These are phyloP conservation scores for Dinocampus coccinellae DNA, from an alignment of 2,888 invertebrate genomes.

Conservation along the genomic window DNA sequence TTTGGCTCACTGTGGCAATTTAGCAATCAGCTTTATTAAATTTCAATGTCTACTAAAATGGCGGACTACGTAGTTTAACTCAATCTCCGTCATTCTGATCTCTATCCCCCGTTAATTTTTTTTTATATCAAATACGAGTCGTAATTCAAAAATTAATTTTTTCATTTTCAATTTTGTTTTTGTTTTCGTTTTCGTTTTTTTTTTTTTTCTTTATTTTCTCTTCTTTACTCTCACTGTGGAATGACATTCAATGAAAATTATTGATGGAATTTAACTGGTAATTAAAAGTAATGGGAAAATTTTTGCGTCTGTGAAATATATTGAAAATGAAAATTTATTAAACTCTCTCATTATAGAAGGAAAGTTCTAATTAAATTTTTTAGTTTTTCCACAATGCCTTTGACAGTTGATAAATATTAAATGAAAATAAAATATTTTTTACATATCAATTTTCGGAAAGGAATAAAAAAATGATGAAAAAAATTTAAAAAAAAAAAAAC, in stretches of 20 bases:
- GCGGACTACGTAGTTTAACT: conserved; percentile 48
- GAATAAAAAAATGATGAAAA: too few species aligned
- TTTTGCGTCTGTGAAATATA: neutral
- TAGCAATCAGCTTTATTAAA: conserved; percentile 52
- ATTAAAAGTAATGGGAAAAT: neutral
- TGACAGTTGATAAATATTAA: neutral
- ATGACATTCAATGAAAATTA: neutral
- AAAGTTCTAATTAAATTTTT: conserved; percentile 5
- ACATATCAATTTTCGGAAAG: neutral
- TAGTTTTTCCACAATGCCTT: neutral
- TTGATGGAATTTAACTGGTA: neutral
- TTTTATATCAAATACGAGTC: neutral
- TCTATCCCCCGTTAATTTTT: conserved; percentile 16
- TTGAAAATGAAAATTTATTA: neutral
- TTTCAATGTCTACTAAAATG: conserved; percentile 50
- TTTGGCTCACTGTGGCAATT: conserved; percentile 47
- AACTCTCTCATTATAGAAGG: neutral
- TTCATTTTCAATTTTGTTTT: too few species aligned
- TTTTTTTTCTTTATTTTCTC: too few species aligned
- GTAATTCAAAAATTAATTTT: neutral
- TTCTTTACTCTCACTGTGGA: too few species aligned
- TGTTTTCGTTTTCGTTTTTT: too few species aligned
- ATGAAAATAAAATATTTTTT: neutral
- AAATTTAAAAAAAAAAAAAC: too few species aligned
- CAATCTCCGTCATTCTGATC: conserved; percentile 44